Percentiles rank a stretch among this genome's conserved stretches.
Conservation (phyloP, 2,888 invertebrate genomes). For the Idaea straminata region DNA sequence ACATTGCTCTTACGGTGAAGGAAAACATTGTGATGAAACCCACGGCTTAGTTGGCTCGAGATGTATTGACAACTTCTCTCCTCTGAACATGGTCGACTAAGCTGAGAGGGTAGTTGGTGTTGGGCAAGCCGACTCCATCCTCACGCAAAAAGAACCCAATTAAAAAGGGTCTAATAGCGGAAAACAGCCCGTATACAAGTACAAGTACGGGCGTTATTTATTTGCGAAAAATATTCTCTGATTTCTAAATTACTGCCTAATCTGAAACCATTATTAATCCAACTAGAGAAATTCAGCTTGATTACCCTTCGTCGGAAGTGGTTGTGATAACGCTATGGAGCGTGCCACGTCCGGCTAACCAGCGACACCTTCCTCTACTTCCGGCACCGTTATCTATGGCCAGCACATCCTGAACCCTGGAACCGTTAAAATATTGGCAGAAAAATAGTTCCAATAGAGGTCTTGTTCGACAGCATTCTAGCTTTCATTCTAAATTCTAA, state of each 20-base stretch:
- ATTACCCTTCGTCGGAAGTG: slow-evolving; percentile 29
- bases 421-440: slow-evolving; percentile 1
- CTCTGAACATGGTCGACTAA: too few species aligned
- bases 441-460: neutral
- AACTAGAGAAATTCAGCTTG: slow-evolving; percentile 13
- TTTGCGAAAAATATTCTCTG: neutral
- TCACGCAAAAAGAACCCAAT: too few species aligned
- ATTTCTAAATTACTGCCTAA: neutral
- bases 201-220: too few species aligned
- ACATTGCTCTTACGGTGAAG: too few species aligned
- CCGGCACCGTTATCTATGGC: slow-evolving; percentile 41
- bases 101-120: too few species aligned
- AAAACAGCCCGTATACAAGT: too few species aligned
- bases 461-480: neutral
- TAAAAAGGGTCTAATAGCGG: too few species aligned
- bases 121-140: too few species aligned
- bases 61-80: too few species aligned
- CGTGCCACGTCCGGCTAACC: slow-evolving; percentile 39
- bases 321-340: slow-evolving; percentile 45
- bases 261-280: slow-evolving; percentile 11
- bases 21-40: too few species aligned
- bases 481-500: neutral
- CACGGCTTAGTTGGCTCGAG: too few species aligned
- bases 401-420: slow-evolving; percentile 24
- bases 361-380: slow-evolving; percentile 48